Conservation (phyloP, 37 sponge, comb jelly and placozoan genomes). For the Agelas oroides region DNA sequence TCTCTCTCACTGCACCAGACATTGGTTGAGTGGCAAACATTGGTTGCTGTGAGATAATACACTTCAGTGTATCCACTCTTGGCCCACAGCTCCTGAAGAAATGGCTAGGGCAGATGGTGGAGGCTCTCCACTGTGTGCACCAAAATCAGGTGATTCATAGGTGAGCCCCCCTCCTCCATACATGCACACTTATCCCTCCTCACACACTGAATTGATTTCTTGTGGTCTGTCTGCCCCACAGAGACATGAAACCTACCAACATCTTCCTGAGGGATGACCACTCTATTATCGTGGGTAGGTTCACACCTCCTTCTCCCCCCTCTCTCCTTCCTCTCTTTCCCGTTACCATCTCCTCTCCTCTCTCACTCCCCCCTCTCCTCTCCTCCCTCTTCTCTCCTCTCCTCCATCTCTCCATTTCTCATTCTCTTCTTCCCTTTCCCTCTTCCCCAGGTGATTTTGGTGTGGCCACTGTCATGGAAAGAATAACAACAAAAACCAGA, state of each 20-base stretch:
- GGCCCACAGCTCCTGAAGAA: conserved; percentile 67
- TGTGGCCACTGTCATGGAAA: conserved; percentile 83
- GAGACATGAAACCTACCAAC: conserved; percentile 89
- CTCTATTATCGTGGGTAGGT: conserved; percentile 21
- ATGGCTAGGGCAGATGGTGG: conserved; percentile 91
- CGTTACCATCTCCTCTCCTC: not conserved
- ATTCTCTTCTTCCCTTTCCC: not conserved
- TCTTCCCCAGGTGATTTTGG: conserved; percentile 82
- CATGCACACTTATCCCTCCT: too few species aligned
- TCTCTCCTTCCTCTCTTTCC: not conserved
- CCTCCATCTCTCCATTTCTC: not conserved
- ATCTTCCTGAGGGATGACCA: conserved; percentile 80
- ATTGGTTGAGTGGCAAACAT: not conserved
- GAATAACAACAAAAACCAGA: conserved; percentile 56
- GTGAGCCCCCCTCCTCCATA: not conserved
- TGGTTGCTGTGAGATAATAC: too few species aligned
- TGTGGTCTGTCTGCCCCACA: not conserved
- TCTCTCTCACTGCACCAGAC: not conserved
- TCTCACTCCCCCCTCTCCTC: not conserved
- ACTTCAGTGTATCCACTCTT: too few species aligned
- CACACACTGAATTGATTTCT: too few species aligned
- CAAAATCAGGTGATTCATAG: conserved; percentile 65
- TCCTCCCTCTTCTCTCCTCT: not conserved
- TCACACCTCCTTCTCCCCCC: not conserved
- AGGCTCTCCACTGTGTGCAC: conserved; percentile 83